Conservation (phyloP, 2,888 invertebrate genomes). For the Strigamia crassipes region DNA sequence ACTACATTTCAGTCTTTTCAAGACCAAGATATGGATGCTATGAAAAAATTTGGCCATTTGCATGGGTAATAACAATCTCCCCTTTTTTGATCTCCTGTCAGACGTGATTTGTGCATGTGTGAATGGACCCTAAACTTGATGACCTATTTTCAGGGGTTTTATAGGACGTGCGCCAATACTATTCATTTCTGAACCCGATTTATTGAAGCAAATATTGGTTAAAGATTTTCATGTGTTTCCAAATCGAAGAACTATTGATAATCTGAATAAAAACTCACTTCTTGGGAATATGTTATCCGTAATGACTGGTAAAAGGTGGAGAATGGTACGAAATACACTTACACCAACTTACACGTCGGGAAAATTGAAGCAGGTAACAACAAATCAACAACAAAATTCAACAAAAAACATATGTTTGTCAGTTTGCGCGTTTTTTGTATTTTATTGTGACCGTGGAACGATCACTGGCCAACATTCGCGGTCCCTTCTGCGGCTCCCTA, state of each 20-base stretch:
- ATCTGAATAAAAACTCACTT: too few relatives aligned
- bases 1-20: not conserved
- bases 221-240: conserved; percentile 43
- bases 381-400: too few relatives aligned
- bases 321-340: conserved; percentile 50
- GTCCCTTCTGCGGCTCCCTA: too few relatives aligned
- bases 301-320: conserved; percentile 51
- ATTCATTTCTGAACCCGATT: conserved; percentile 29
- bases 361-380: conserved; percentile 52
- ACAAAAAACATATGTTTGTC: too few relatives aligned
- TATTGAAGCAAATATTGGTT: conserved; percentile 10
- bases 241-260: not conserved
- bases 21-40: not conserved
- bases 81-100: too few relatives aligned
- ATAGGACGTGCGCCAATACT: conserved; percentile 31
- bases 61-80: not conserved
- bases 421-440: too few relatives aligned
- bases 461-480: too few relatives aligned
- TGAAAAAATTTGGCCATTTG: not conserved
- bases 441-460: too few relatives aligned
- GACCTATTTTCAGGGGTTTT: not conserved
- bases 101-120: too few relatives aligned
- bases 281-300: too few relatives aligned
- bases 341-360: conserved; percentile 52
- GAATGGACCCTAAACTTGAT: too few relatives aligned